Percentiles rank a stretch among this genome's conserved stretches.
Evolutionary conservation across 2,113 vertebrate species (phyloP).

Genomic region (Cephalophus harveyi): DNA sequence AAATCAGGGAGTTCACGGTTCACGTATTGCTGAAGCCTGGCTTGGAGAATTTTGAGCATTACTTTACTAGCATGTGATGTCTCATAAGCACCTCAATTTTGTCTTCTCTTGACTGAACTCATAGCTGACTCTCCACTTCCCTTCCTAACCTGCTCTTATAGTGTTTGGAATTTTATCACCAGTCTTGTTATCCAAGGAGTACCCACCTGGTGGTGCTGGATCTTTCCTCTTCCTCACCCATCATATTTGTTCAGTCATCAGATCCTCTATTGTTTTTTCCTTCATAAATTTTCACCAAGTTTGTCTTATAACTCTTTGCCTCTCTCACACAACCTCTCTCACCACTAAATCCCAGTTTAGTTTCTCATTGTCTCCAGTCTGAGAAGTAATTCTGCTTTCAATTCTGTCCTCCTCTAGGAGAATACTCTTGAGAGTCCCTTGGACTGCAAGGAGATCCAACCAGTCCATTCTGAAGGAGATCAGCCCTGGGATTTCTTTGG

Average conservation of each 20-base stretch:
- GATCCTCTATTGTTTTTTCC: neutral
- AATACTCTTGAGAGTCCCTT: no score
- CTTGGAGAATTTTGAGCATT: no score
- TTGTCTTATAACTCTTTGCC: neutral
- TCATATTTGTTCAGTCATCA: neutral
- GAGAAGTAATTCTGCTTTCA: neutral
- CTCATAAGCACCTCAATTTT: neutral
- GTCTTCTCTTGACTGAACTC: neutral
- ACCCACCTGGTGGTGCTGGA: neutral
- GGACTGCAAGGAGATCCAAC: no score
- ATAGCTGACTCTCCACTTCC: neutral
- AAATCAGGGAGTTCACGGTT: no score
- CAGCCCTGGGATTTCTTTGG: no score
- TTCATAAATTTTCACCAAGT: neutral
- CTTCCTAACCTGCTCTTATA: neutral
- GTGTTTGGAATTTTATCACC: neutral
- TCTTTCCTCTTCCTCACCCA: neutral
- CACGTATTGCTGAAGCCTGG: no score
- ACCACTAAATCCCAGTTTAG: neutral
- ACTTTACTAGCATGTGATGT: neutral
- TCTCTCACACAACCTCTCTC: neutral
- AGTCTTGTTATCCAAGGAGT: neutral
- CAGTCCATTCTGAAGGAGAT: no score
- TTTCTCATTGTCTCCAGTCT: neutral
- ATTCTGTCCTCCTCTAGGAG: neutral